Evolutionary conservation across 2,113 vertebrate species (phyloP).

Genomic region (Phaethon lepturus): DNA sequence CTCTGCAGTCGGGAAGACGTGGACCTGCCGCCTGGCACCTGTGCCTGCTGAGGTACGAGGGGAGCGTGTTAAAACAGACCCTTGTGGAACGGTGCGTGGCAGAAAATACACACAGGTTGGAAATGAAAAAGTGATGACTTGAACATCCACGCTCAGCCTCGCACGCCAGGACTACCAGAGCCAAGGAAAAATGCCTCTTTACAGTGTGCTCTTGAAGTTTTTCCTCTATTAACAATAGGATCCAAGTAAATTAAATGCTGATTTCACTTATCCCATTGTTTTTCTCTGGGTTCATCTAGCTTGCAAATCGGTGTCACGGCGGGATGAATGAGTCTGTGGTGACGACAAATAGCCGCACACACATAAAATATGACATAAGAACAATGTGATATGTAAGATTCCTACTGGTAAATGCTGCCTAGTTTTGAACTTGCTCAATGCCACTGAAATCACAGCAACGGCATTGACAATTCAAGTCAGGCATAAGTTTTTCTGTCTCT

Average conservation of each 20-base stretch:
- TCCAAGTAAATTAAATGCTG: background rate
- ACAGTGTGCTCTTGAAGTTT: background rate
- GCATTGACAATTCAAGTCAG: constrained; percentile 51
- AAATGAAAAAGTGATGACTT: background rate
- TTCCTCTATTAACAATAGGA: background rate
- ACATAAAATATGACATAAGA: background rate
- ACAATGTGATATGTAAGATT: background rate
- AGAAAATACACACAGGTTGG: rapidly evolving
- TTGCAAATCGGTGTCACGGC: background rate
- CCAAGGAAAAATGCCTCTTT: background rate
- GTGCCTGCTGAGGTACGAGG: background rate
- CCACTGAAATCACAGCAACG: background rate
- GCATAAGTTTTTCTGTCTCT: constrained; percentile 7
- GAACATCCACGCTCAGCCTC: background rate
- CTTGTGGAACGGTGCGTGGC: background rate
- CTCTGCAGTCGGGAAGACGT: rapidly evolving
- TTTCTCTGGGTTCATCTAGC: background rate
- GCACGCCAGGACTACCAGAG: background rate
- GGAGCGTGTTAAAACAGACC: background rate
- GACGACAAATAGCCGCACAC: background rate
- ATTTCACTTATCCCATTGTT: background rate
- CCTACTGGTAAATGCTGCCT: background rate
- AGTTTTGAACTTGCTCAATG: background rate
- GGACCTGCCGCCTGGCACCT: background rate
- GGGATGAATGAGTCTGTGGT: background rate